Evolutionary conservation across 1,140 invertebrate genomes (phyloP).

Genomic region (Mactra quadrangularis): DNA sequence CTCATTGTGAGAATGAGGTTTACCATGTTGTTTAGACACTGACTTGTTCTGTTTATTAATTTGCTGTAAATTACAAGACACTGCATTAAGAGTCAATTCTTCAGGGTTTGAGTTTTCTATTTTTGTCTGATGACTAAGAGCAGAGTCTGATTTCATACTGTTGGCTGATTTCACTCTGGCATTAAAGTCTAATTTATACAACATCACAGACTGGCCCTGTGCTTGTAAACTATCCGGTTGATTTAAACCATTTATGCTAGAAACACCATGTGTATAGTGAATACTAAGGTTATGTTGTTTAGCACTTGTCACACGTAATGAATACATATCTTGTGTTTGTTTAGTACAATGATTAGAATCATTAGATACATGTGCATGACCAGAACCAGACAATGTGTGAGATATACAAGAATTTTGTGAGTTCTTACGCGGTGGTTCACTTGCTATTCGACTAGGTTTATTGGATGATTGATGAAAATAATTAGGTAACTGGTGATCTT

Average conservation of each 20-base stretch:
- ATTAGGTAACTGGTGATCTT: neutral
- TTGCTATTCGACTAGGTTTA: constrained; percentile 37
- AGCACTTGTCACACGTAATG: constrained; percentile 29
- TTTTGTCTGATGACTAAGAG: neutral
- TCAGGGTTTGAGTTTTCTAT: neutral
- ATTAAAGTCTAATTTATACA: constrained; percentile 44
- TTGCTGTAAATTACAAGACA: constrained; percentile 38
- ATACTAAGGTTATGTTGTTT: constrained; percentile 17
- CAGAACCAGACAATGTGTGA: constrained; percentile 17
- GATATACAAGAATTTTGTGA: constrained; percentile 28
- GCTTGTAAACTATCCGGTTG: neutral
- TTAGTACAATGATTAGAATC: neutral
- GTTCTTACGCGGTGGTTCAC: constrained; percentile 54
- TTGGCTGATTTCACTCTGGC: constrained; percentile 39
- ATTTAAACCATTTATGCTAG: neutral
- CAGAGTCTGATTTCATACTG: constrained; percentile 5
- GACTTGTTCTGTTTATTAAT: constrained; percentile 4
- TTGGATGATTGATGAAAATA: neutral
- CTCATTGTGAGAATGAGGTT: neutral
- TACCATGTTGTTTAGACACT: constrained; percentile 19
- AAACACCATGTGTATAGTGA: constrained; percentile 29
- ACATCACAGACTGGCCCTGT: constrained; percentile 24
- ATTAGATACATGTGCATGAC: constrained; percentile 10
- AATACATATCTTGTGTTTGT: constrained; percentile 12
- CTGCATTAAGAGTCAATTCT: constrained; percentile 35